Conservation (phyloP, 2,888 invertebrate species). For the Drosophila birchii region DNA sequence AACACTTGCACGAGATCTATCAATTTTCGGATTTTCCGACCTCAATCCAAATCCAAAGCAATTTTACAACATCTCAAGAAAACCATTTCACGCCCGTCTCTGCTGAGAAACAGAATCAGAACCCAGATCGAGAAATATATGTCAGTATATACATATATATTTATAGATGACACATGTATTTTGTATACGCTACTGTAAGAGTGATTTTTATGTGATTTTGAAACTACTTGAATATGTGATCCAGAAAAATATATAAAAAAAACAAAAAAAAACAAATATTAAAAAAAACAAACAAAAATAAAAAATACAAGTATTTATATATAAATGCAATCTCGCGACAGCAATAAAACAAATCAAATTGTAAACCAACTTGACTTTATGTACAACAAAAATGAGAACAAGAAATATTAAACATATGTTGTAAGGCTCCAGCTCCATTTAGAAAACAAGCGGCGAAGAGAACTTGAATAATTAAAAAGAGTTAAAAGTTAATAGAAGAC, state of each 20-base stretch:
- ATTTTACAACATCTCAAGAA: constrained; percentile 44
- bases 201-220: constrained; percentile 81
- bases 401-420: constrained; percentile 12
- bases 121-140: constrained; percentile 56
- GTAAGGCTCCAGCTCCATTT: constrained; percentile 74
- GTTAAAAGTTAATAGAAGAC: constrained; percentile 1
- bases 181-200: constrained; percentile 82
- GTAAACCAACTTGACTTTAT: constrained; percentile 60
- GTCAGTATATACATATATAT: constrained; percentile 47
- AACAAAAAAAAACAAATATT: constrained; percentile 28
- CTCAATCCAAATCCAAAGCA: constrained; percentile 35
- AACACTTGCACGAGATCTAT: constrained; percentile 21
- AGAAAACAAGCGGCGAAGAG: constrained; percentile 50
- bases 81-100: constrained; percentile 40
- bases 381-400: constrained; percentile 55
- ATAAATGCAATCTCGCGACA: constrained; percentile 55
- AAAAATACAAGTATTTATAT: constrained; percentile 55
- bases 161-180: constrained; percentile 67
- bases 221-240: constrained; percentile 81
- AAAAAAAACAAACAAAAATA: constrained; percentile 20
- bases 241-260: constrained; percentile 69
- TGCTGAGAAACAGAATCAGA: constrained; percentile 33
- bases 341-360: constrained; percentile 57
- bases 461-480: constrained; percentile 9
- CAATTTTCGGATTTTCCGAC: constrained; percentile 5